Percentiles rank a stretch among this genome's conserved stretches.
phyloP scores from a whole-genome alignment of 2,888 invertebrate genomes.

The Oligia strigilis region DNA sequence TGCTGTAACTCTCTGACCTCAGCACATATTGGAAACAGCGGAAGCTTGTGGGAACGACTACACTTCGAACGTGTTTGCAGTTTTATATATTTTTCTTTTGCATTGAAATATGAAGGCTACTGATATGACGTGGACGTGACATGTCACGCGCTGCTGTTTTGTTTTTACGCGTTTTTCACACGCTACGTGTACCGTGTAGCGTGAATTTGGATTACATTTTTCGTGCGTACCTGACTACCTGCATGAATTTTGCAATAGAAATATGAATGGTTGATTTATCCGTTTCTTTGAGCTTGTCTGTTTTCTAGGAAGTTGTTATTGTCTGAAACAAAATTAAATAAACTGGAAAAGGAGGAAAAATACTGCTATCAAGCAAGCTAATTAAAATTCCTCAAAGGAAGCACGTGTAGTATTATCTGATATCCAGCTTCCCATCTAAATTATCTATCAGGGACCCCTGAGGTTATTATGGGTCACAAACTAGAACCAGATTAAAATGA shows the following conservation, averaged over 20 bases:
- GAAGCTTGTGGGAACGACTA: conserved; percentile 27
- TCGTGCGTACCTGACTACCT: background rate
- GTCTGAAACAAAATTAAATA: background rate
- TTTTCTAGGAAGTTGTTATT: background rate
- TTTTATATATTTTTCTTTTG: conserved; percentile 53
- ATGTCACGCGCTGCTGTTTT: conserved; percentile 46
- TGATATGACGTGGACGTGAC: conserved; percentile 57
- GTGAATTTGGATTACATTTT: conserved; percentile 22
- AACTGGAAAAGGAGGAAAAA: background rate
- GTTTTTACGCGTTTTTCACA: conserved; percentile 46
- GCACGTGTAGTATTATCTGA: background rate
- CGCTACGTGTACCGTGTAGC: conserved; percentile 20
- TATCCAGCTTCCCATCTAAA: conserved; percentile 1
- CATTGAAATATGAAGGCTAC: conserved; percentile 54
- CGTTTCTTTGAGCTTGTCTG: background rate
- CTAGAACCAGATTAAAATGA: conserved; percentile 28
- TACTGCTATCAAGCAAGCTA: conserved; percentile 1
- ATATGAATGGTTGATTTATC: conserved; percentile 7
- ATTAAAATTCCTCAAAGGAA: conserved; percentile 25
- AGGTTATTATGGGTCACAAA: conserved; percentile 12
- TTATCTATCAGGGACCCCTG: background rate
- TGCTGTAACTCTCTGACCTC: conserved; percentile 61
- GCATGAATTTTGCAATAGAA: conserved; percentile 5
- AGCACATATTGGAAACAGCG: conserved; percentile 68
- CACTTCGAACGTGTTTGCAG: conserved; percentile 56